phyloP scores from a whole-genome alignment of 2,888 invertebrate species.

The Lepeophtheirus nordmannii region DNA sequence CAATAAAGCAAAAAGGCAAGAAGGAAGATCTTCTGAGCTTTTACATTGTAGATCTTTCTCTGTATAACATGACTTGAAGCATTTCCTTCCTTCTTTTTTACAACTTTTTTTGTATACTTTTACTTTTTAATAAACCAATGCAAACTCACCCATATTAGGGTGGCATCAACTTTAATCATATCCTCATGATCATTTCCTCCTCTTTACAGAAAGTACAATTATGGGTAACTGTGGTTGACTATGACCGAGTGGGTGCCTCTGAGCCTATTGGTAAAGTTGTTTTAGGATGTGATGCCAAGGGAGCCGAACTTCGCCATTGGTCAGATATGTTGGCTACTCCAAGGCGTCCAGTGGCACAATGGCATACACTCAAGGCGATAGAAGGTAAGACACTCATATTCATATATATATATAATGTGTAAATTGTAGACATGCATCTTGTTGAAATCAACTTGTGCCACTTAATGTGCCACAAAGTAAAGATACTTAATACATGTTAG shows the following conservation, averaged over 20 bases:
- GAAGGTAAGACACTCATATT: conserved; percentile 10
- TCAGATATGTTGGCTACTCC: conserved; percentile 99
- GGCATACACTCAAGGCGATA: conserved; percentile 90
- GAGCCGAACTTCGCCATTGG: conserved; percentile 98
- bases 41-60: background rate
- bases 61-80: too few species aligned
- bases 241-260: conserved; percentile 98
- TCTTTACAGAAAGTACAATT: conserved; percentile 85
- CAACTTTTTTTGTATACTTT: too few species aligned
- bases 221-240: conserved; percentile 97
- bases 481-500: too few species aligned
- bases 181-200: background rate
- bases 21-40: background rate
- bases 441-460: too few species aligned
- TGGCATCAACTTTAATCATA: too few species aligned
- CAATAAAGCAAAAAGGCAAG: background rate
- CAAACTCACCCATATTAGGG: too few species aligned
- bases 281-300: conserved; percentile 90
- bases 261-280: conserved; percentile 97
- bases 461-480: too few species aligned
- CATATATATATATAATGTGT: too few species aligned
- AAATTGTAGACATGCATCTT: too few species aligned
- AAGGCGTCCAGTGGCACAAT: conserved; percentile 95
- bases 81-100: too few species aligned
- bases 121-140: too few species aligned